These are phyloP conservation scores for Ornithoptera priamus DNA, from an alignment of 2,888 invertebrate genomes.

Conservation along the genomic window DNA sequence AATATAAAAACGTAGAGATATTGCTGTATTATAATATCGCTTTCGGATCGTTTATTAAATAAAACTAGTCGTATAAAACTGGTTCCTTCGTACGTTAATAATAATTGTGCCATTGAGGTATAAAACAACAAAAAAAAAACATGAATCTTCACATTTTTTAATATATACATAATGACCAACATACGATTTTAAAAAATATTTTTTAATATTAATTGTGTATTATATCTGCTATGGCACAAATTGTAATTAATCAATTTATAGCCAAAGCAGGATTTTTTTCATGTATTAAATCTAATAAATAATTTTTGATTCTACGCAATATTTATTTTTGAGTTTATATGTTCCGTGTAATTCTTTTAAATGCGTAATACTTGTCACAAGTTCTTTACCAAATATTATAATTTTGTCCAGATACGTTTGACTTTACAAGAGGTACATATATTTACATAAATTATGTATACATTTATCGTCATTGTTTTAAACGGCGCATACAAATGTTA, in stretches of 20 bases:
- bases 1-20: too few species aligned
- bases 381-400: background rate
- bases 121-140: slow-evolving; percentile 20
- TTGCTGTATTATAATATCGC: too few species aligned
- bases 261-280: too few species aligned
- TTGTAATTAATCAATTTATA: background rate
- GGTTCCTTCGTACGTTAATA: slow-evolving; percentile 15
- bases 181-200: slow-evolving; percentile 9
- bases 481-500: slow-evolving; percentile 4
- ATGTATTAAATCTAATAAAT: too few species aligned
- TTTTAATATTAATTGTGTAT: background rate
- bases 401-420: background rate
- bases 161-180: slow-evolving; percentile 8
- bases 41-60: slow-evolving; percentile 6
- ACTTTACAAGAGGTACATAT: slow-evolving; percentile 8
- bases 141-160: slow-evolving; percentile 15
- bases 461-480: background rate
- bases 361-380: background rate
- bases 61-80: slow-evolving; percentile 20
- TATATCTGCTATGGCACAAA: background rate
- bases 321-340: background rate
- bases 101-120: slow-evolving; percentile 15
- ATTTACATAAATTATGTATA: slow-evolving; percentile 4
- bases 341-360: background rate
- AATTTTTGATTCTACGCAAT: too few species aligned